A percentile compares a stretch with the other conserved stretches of the same genome.
Conservation (phyloP, 2,113 vertebrate species). For the Ciconia maguari region DNA sequence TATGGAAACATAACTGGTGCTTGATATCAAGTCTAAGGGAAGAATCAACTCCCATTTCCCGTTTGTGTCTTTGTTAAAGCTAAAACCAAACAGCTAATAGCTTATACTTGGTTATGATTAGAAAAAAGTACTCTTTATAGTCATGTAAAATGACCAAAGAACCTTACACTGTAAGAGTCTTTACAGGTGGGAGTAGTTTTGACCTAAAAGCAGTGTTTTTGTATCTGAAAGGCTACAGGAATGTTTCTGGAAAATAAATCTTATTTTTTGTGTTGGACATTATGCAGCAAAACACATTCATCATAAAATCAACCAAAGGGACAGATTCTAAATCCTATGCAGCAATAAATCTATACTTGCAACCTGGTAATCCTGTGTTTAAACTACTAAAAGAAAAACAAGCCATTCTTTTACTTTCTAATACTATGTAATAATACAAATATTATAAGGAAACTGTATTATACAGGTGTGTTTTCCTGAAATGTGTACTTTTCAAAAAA, state of each 20-base stretch:
- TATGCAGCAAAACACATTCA: not conserved
- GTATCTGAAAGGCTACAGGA: not conserved
- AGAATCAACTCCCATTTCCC: not conserved
- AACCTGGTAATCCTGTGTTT: not conserved
- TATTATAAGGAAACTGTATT: not conserved
- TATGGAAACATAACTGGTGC: not conserved
- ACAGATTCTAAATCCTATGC: not conserved
- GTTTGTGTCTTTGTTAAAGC: not conserved
- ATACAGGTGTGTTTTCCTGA: constrained; percentile 15
- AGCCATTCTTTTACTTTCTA: not conserved
- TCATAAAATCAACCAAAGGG: not conserved
- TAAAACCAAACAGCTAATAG: not conserved
- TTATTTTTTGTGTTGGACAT: not conserved
- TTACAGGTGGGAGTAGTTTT: not conserved
- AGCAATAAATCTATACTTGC: not conserved
- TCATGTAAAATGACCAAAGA: not conserved
- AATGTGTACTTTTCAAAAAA: constrained; percentile 52
- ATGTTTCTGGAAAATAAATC: not conserved
- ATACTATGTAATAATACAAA: not conserved
- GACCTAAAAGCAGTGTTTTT: not conserved
- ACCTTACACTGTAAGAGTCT: not conserved
- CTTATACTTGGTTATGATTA: not conserved
- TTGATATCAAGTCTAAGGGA: not conserved
- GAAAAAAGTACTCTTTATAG: not conserved
- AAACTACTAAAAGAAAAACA: not conserved